Conservation (phyloP, 2,797 vertebrate species). For the Euphonia xanthogaster region DNA sequence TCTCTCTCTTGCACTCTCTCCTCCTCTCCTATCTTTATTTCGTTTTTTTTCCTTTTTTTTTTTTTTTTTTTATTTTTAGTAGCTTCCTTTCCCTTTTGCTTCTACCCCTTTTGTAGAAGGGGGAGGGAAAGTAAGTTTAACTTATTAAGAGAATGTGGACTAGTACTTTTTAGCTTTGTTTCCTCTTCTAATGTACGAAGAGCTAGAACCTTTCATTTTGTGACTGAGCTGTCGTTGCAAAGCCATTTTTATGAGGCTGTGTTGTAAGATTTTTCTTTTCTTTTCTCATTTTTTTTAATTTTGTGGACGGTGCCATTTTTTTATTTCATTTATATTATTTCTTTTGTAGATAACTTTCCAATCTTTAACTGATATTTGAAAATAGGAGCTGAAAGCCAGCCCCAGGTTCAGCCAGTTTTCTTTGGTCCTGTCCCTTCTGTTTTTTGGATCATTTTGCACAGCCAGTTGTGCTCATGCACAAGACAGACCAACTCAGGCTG, state of each 20-base stretch:
- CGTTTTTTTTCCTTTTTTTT: neutral
- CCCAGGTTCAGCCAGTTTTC: constrained; percentile 64
- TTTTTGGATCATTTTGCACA: constrained; percentile 57
- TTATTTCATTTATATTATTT: constrained; percentile 79
- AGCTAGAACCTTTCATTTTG: constrained; percentile 78
- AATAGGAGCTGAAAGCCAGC: constrained; percentile 64
- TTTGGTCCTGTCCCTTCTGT: constrained; percentile 73
- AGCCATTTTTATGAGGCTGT: constrained; percentile 67
- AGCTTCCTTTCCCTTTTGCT: constrained; percentile 63
- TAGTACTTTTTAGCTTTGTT: constrained; percentile 78
- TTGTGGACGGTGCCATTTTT: constrained; percentile 82
- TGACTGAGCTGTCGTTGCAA: constrained; percentile 70
- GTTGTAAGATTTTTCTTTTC: constrained; percentile 56
- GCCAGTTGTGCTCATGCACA: constrained; percentile 32
- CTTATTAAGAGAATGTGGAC: constrained; percentile 86
- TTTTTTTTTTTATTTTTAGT: constrained; percentile 62
- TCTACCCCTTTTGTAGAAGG: constrained; percentile 79
- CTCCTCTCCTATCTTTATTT: neutral
- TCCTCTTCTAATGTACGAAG: constrained; percentile 88
- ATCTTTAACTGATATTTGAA: constrained; percentile 74
- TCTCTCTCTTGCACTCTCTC: neutral
- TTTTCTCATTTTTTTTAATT: constrained; percentile 22
- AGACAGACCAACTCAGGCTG: constrained; percentile 56
- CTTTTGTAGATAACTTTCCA: constrained; percentile 80
- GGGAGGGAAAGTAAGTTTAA: constrained; percentile 81